Percentiles rank a stretch among this genome's conserved stretches.
phyloP scores from a whole-genome alignment of 2,888 invertebrate genomes.

The Tenthredo mesomela region DNA sequence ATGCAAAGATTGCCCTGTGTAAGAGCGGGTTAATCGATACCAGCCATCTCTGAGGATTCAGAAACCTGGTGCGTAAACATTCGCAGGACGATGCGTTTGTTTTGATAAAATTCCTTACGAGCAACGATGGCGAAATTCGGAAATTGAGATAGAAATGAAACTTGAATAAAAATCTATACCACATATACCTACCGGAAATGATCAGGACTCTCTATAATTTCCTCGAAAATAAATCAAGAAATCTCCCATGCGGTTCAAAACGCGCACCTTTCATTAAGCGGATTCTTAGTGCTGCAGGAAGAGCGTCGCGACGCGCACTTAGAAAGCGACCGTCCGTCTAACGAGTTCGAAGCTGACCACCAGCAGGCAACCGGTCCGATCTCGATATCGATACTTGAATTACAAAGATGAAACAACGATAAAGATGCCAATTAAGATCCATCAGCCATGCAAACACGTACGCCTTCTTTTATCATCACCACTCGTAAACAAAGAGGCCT shows the following conservation, averaged over 20 bases:
- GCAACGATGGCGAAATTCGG: background rate
- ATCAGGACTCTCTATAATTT: background rate
- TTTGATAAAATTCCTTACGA: conserved; percentile 24
- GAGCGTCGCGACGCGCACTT: conserved; percentile 48
- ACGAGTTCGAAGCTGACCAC: conserved; percentile 51
- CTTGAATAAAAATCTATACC: background rate
- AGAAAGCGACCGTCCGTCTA: conserved; percentile 50
- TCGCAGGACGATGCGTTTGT: background rate
- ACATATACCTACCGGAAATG: conserved; percentile 26
- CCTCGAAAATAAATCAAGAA: conserved; percentile 45
- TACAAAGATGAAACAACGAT: conserved; percentile 46
- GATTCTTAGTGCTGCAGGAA: conserved; percentile 43
- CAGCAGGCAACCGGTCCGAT: conserved; percentile 46
- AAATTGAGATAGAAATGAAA: background rate
- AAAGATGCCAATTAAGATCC: conserved; percentile 51
- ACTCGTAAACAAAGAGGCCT: conserved; percentile 1
- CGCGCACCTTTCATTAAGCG: conserved; percentile 45
- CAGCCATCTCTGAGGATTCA: conserved; percentile 33
- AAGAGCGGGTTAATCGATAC: conserved; percentile 30
- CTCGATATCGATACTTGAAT: conserved; percentile 49
- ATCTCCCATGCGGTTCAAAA: conserved; percentile 25
- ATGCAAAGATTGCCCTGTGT: conserved; percentile 43
- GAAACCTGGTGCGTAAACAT: conserved; percentile 16
- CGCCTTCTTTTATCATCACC: conserved; percentile 44
- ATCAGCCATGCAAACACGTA: conserved; percentile 48